Evolutionary conservation across 2,797 vertebrate species (phyloP).

Genomic region (Pteronotus mesoamericanus): DNA sequence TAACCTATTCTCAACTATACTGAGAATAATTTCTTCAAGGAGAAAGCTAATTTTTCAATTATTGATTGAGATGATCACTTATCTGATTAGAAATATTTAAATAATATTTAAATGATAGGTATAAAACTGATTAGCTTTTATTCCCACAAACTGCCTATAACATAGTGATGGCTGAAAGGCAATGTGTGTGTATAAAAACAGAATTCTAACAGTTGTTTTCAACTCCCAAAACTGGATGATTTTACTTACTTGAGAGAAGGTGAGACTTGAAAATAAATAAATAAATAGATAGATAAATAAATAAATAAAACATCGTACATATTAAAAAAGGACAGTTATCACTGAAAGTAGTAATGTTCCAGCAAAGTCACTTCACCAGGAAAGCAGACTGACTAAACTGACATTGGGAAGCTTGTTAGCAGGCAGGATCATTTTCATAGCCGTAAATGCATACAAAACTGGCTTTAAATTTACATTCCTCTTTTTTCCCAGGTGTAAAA

Average conservation of each 20-base stretch:
- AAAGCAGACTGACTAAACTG: not conserved
- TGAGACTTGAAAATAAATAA: not conserved
- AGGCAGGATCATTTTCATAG: not conserved
- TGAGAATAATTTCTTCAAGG: not conserved
- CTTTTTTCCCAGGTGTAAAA: not conserved
- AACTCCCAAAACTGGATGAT: not conserved
- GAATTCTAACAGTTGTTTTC: not conserved
- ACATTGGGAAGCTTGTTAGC: not conserved
- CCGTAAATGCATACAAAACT: not conserved
- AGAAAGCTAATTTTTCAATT: not conserved
- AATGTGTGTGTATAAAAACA: not conserved
- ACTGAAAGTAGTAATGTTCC: not conserved
- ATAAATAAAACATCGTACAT: not conserved
- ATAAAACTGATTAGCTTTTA: not conserved
- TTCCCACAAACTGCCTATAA: not conserved
- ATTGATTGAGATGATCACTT: slow-evolving; percentile 5
- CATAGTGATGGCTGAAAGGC: not conserved
- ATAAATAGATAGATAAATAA: too few relatives aligned
- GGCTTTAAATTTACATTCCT: not conserved
- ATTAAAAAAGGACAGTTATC: not conserved
- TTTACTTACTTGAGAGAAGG: not conserved
- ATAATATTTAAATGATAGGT: not conserved
- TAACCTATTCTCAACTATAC: not conserved
- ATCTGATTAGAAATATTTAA: slow-evolving; percentile 8
- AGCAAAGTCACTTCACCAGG: not conserved